Evolutionary conservation across 2,113 vertebrate genomes (phyloP).

Genomic region (Prunella fulvescens): DNA sequence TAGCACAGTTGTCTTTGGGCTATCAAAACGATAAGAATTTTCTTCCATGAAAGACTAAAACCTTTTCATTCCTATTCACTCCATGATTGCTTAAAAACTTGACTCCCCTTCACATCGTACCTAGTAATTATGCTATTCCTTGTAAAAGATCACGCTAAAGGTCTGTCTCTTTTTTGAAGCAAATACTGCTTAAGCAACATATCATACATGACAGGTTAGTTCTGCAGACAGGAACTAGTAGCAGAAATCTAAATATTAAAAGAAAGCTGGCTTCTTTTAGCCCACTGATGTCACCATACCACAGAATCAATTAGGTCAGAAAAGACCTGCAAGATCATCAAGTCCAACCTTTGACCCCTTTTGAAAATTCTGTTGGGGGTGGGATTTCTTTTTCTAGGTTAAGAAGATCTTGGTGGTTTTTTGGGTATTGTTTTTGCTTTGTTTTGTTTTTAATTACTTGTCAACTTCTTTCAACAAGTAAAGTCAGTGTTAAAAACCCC

Average conservation of each 20-base stretch:
- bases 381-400: background rate
- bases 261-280: background rate
- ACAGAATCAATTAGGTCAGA: background rate
- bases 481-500: background rate
- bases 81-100: background rate
- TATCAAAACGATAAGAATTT: background rate
- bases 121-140: background rate
- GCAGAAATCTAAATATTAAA: background rate
- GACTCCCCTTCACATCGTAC: background rate
- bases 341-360: background rate
- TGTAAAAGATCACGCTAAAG: background rate
- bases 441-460: background rate
- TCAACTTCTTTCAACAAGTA: background rate
- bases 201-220: background rate
- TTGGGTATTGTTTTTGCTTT: background rate
- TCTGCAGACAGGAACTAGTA: background rate
- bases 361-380: background rate
- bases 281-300: background rate
- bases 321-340: background rate
- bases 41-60: background rate
- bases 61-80: background rate
- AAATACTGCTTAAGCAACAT: background rate
- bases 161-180: background rate
- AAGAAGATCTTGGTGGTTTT: fast-evolving
- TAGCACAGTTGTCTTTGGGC: background rate